Percentiles rank a stretch among this genome's conserved stretches.
Conservation (phyloP, 2,797 vertebrate genomes). For the Carcharodon carcharias region DNA sequence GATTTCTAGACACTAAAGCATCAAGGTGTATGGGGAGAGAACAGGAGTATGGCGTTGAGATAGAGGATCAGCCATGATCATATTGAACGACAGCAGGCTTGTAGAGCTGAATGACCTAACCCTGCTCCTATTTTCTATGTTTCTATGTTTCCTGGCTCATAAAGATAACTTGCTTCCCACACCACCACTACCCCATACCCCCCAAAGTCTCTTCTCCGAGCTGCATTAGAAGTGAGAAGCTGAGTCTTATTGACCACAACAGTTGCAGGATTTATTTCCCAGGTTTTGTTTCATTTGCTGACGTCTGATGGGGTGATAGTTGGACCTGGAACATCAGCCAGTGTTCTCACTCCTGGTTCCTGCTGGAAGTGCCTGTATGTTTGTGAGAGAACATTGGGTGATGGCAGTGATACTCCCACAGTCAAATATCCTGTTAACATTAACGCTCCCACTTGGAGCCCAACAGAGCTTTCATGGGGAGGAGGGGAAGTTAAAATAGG, state of each 20-base stretch:
- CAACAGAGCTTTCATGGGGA: background rate
- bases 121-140: too few relatives aligned
- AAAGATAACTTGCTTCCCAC: too few relatives aligned
- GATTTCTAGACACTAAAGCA: too few relatives aligned
- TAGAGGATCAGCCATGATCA: too few relatives aligned
- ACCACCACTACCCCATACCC: too few relatives aligned
- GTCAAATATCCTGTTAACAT: background rate
- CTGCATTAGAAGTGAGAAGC: background rate
- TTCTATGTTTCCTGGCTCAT: too few relatives aligned
- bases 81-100: too few relatives aligned
- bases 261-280: background rate
- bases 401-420: background rate
- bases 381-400: background rate
- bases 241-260: background rate
- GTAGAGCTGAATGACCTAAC: too few relatives aligned
- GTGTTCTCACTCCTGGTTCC: background rate
- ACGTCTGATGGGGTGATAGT: background rate
- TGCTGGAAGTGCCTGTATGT: too few relatives aligned
- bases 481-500: background rate
- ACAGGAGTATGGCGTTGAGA: too few relatives aligned
- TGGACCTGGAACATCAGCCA: background rate
- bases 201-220: background rate
- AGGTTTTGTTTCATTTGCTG: background rate
- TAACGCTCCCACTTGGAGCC: background rate
- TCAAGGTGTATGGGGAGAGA: too few relatives aligned